phyloP scores from a whole-genome alignment of 2,113 vertebrate genomes.

The Platysteira castanea region DNA sequence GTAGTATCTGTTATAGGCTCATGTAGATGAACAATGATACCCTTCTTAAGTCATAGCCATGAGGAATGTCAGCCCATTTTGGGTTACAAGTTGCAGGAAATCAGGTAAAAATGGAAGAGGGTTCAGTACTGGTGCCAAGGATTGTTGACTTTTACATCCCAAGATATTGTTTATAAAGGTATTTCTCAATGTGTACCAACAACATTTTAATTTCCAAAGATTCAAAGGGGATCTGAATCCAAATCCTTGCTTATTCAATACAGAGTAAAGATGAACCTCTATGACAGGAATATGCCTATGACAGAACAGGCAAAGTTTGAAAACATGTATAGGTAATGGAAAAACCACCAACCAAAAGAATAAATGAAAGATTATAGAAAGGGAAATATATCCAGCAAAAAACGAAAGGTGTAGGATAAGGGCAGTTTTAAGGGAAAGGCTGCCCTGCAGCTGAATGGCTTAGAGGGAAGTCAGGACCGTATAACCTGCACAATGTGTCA shows the following conservation, averaged over 20 bases:
- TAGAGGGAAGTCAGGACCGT: neutral
- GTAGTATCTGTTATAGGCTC: neutral
- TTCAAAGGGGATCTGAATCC: neutral
- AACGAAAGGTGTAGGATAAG: neutral
- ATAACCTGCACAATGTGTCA: fast-evolving
- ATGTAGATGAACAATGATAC: neutral
- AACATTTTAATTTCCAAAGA: neutral
- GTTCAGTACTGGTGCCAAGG: neutral
- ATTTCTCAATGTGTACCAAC: neutral
- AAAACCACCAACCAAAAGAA: neutral
- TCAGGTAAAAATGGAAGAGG: neutral
- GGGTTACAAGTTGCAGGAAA: neutral
- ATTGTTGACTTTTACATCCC: neutral
- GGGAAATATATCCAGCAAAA: neutral
- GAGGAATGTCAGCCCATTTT: neutral
- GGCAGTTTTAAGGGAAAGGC: neutral
- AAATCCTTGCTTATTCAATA: neutral
- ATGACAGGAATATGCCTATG: neutral
- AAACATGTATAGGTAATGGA: neutral
- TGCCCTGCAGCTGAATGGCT: neutral
- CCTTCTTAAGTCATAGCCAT: neutral
- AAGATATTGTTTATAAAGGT: neutral
- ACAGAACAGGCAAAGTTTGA: neutral
- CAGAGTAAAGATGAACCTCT: neutral
- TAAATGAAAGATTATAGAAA: neutral